Base-by-base conservation (phyloP, 2,797 vertebrate species). In the Valencia hispanica region DNA sequence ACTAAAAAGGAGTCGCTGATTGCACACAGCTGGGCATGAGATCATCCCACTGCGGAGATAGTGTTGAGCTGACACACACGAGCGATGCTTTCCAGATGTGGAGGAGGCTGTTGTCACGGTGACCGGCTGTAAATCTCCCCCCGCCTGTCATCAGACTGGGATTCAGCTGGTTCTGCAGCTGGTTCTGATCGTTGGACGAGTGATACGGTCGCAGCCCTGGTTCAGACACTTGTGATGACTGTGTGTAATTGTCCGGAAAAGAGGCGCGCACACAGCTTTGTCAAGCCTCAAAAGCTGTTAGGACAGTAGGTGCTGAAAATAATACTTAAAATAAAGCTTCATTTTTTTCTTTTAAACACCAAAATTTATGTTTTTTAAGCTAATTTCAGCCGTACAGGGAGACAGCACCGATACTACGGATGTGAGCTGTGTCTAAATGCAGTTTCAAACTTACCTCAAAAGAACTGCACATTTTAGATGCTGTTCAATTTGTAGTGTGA, bases 21-120 rank as follows among this genome's bases (percentile, higher is more conserved):
- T 30, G 17, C 72, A 70, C 65, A 78, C 78, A 84, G 79, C 79
- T 77, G 79, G 63, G 61, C 45, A 70, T 86, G 87, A 87, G 80
- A 83, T 87, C 86, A 87, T 59, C 81, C n/a, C 18, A 17, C 59
- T 45, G 59, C 41, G 18, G 74, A 30, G 61, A 17, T 30, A 36
- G 41, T 5, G 66, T n/a, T 43, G 68, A 39, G 50, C 25, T 50
- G 50, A 39, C 27, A 41, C 27, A 41, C 18, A 11, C 30, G 7
- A 48, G 73, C 45, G 75, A 87, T 86, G 53, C 71, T 11, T 80
- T 86, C 84, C 86, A 87, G 88, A 87, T 89, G 84, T 68, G 71
- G 5, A 73, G 77, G 65, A 73, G 77, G 65, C 30, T 41, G 68
- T 45, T 75, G 79, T 51, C 30, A 32, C 20, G 68, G 68, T 30